These are phyloP conservation scores for Babyrousa celebensis DNA, from an alignment of 2,797 vertebrate genomes.

Conservation along the genomic window DNA sequence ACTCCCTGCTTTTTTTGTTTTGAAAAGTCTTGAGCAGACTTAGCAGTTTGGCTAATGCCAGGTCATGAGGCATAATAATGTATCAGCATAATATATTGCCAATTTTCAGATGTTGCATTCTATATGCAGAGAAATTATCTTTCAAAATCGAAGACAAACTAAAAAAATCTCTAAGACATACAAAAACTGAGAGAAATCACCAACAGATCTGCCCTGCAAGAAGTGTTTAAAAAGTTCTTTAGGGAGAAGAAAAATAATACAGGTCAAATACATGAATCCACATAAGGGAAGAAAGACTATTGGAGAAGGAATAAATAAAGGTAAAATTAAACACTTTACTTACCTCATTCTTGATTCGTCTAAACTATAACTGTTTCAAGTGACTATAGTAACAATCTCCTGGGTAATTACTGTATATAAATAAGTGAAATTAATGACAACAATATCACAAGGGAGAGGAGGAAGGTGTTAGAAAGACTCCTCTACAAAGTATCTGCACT, in stretches of 20 bases:
- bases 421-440: neutral
- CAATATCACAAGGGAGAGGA: neutral
- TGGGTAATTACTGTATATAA: neutral
- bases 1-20: neutral
- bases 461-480: neutral
- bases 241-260: neutral
- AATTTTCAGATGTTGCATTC: neutral
- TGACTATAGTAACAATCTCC: neutral
- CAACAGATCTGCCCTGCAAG: neutral
- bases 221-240: neutral
- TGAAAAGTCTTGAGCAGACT: conserved; percentile 40
- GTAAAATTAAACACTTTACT: neutral
- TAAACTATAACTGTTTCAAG: neutral
- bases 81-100: neutral
- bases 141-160: neutral
- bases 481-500: neutral
- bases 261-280: neutral
- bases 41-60: conserved; percentile 5
- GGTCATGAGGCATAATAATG: neutral
- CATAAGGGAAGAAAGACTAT: neutral
- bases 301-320: neutral
- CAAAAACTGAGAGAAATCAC: neutral
- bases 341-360: neutral
- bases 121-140: neutral
- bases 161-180: neutral